phyloP scores from a whole-genome alignment of 2,888 invertebrate genomes.

The Standfussiana lucernea region DNA sequence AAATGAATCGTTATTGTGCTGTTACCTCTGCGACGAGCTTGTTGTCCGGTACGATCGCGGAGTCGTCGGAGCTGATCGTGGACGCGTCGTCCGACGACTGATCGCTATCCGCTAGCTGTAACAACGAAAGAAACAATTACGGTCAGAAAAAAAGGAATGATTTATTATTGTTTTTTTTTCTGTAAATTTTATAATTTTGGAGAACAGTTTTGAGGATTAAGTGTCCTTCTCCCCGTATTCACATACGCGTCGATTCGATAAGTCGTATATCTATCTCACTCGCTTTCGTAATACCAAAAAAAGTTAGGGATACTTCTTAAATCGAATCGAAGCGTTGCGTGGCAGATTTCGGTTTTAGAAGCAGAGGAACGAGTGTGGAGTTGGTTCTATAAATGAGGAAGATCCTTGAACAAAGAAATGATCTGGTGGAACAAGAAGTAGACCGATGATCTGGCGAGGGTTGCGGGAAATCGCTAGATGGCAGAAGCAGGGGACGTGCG shows the following conservation, averaged over 20 bases:
- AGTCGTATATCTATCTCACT: too few species aligned
- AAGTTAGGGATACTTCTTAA: too few species aligned
- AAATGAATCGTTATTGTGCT: neutral
- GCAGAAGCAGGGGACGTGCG: neutral
- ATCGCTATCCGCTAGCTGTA: conserved; percentile 74
- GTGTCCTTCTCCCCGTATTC: too few species aligned
- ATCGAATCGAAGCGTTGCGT: too few species aligned
- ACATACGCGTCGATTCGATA: too few species aligned
- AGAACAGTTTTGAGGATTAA: too few species aligned
- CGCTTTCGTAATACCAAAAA: too few species aligned
- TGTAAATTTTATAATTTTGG: too few species aligned
- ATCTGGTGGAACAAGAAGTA: neutral
- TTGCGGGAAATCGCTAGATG: neutral
- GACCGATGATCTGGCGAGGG: neutral
- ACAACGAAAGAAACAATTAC: neutral
- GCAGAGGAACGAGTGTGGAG: neutral
- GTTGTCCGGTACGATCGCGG: conserved; percentile 76
- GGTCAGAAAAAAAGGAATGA: neutral
- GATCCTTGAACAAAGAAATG: neutral
- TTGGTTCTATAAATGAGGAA: neutral
- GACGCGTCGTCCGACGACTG: conserved; percentile 71
- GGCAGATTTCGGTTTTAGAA: neutral
- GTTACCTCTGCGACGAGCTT: conserved; percentile 80
- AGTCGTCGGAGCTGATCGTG: conserved; percentile 75
- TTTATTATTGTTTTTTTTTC: too few species aligned